phyloP scores from a whole-genome alignment of 1,140 invertebrate species.

The Vollenhovia emeryi region DNA sequence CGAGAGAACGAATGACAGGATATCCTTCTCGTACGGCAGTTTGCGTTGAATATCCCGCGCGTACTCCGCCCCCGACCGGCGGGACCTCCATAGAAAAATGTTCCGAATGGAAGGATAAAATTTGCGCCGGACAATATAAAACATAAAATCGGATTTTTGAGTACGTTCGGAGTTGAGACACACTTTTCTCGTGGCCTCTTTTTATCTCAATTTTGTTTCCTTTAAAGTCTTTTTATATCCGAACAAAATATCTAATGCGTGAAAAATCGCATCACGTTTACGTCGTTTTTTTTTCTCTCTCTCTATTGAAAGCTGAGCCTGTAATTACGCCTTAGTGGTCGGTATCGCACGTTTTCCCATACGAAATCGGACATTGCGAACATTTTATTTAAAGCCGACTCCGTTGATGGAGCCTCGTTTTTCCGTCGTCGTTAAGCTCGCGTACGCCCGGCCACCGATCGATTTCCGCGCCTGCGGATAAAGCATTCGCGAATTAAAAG shows the following conservation, averaged over 20 bases:
- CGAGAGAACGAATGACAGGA: slow-evolving; percentile 54
- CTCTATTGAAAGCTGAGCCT: not conserved
- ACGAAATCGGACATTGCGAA: not conserved
- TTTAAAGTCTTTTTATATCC: not conserved
- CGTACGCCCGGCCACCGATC: slow-evolving; percentile 13
- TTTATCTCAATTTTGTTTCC: not conserved
- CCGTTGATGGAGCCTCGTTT: slow-evolving; percentile 12
- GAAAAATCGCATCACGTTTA: not conserved
- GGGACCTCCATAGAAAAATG: slow-evolving; percentile 11
- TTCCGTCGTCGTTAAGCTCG: slow-evolving; percentile 12
- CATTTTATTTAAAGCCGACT: slow-evolving; percentile 25
- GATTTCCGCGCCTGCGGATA: slow-evolving; percentile 28
- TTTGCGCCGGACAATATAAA: not conserved
- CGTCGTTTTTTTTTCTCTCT: not conserved
- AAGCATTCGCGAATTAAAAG: slow-evolving; percentile 24
- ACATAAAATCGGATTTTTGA: not conserved
- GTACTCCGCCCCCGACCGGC: not conserved
- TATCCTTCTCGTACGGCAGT: slow-evolving; percentile 28
- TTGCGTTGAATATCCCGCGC: slow-evolving; percentile 8
- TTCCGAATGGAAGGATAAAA: not conserved
- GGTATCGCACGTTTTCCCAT: not conserved
- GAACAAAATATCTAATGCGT: not conserved
- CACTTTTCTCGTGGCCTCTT: not conserved
- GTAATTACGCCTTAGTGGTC: not conserved
- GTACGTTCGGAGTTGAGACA: not conserved